Evolutionary conservation across 2,113 vertebrate species (phyloP).

Genomic region (Phaethon lepturus): DNA sequence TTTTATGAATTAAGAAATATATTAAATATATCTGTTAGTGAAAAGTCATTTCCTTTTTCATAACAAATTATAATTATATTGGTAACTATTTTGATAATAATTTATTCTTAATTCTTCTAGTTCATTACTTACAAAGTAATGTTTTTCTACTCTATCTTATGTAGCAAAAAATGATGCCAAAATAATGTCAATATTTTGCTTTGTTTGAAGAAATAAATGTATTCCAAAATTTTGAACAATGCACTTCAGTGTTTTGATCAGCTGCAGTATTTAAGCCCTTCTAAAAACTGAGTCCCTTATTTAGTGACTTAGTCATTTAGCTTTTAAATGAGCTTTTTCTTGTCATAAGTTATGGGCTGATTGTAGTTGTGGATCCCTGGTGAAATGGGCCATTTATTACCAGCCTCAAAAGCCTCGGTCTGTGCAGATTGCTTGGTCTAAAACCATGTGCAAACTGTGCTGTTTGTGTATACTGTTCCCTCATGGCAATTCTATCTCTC

Average conservation of each 20-base stretch:
- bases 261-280: not conserved
- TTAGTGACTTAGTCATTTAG: not conserved
- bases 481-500: not conserved
- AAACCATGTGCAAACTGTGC: accelerated
- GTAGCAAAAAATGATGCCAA: not conserved
- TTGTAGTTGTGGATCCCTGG: not conserved
- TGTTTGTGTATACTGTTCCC: not conserved
- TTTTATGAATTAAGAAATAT: not conserved
- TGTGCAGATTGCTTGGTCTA: not conserved
- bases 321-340: not conserved
- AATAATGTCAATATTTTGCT: not conserved
- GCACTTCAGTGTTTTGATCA: not conserved
- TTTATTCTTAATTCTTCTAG: not conserved
- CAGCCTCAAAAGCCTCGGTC: not conserved
- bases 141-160: not conserved
- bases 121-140: not conserved
- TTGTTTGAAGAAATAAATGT: not conserved
- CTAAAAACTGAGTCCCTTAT: not conserved
- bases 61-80: not conserved
- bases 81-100: not conserved
- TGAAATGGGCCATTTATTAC: not conserved
- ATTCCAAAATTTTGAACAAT: not conserved
- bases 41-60: not conserved
- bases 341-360: not conserved
- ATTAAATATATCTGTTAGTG: not conserved